Conservation (phyloP, 92 coral and sea anemone species). For the Isaurus tuberculatus region DNA sequence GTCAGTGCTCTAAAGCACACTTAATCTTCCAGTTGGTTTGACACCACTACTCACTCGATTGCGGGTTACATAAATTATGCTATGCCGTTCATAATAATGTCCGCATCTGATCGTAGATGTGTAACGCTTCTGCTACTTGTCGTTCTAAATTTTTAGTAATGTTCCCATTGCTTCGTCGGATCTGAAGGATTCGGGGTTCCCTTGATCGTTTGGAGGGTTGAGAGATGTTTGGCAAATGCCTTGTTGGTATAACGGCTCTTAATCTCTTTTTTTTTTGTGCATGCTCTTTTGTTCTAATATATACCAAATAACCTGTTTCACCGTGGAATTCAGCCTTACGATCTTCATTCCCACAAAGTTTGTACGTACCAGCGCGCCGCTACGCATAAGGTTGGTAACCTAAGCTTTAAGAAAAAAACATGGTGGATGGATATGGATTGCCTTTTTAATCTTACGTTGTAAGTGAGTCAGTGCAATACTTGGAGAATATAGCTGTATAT, state of each 20-base stretch:
- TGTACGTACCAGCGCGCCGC: not conserved
- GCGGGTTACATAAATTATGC: not conserved
- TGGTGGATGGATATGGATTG: too few relatives aligned
- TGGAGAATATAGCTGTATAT: too few relatives aligned
- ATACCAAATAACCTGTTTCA: not conserved
- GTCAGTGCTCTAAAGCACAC: not conserved
- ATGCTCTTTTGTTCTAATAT: conserved; percentile 4
- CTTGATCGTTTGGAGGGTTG: not conserved
- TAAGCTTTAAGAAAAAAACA: too few relatives aligned
- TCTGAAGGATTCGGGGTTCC: not conserved
- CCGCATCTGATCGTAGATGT: not conserved
- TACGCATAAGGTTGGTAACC: too few relatives aligned
- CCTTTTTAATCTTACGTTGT: too few relatives aligned
- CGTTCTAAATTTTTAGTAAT: not conserved
- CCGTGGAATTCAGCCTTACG: not conserved
- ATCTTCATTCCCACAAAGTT: conserved; percentile 1
- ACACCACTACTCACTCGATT: not conserved
- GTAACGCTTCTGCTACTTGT: not conserved
- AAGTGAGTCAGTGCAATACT: too few relatives aligned
- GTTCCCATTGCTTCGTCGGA: not conserved
- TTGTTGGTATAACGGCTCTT: not conserved
- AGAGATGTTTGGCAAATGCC: not conserved
- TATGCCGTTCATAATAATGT: not conserved
- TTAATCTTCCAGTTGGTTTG: not conserved
- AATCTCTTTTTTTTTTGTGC: conserved; percentile 6